A percentile compares a stretch with the other conserved stretches of the same genome.
Conservation (phyloP, 2,888 invertebrate species). For the Anorthoa munda region DNA sequence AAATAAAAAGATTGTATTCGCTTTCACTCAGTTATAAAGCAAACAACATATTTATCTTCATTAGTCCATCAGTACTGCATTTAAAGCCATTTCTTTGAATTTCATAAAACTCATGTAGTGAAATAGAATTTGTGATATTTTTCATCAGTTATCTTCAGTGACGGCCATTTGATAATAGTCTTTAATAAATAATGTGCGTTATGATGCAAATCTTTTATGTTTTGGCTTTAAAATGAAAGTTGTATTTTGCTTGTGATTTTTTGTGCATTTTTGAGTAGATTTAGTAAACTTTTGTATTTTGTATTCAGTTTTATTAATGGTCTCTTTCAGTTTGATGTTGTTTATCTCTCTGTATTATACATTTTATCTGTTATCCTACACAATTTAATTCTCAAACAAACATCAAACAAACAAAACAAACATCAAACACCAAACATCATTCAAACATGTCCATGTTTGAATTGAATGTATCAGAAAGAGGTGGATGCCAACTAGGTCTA, state of each 20-base stretch:
- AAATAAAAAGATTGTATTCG: not conserved
- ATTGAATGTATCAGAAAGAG: too few species aligned
- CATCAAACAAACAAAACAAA: too few species aligned
- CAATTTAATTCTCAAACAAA: too few species aligned
- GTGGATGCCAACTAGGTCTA: too few species aligned
- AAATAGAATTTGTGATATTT: constrained; percentile 25
- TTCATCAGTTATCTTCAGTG: constrained; percentile 22
- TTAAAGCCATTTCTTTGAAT: constrained; percentile 38
- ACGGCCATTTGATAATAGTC: constrained; percentile 19
- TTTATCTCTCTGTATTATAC: not conserved
- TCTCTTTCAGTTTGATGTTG: not conserved
- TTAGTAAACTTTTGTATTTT: not conserved
- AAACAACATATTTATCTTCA: constrained; percentile 39
- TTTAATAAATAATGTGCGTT: constrained; percentile 22
- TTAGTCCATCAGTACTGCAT: constrained; percentile 35
- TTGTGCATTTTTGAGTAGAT: constrained; percentile 2
- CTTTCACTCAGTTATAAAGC: constrained; percentile 12
- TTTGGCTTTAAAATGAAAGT: constrained; percentile 4
- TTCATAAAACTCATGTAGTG: constrained; percentile 15
- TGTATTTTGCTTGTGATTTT: not conserved
- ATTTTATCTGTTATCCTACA: not conserved
- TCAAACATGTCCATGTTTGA: too few species aligned
- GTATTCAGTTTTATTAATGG: constrained; percentile 8
- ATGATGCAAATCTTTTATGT: constrained; percentile 16
- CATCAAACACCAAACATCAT: too few species aligned